Evolutionary conservation across 1,140 invertebrate genomes (phyloP).

Genomic region (Drosophila obscura): DNA sequence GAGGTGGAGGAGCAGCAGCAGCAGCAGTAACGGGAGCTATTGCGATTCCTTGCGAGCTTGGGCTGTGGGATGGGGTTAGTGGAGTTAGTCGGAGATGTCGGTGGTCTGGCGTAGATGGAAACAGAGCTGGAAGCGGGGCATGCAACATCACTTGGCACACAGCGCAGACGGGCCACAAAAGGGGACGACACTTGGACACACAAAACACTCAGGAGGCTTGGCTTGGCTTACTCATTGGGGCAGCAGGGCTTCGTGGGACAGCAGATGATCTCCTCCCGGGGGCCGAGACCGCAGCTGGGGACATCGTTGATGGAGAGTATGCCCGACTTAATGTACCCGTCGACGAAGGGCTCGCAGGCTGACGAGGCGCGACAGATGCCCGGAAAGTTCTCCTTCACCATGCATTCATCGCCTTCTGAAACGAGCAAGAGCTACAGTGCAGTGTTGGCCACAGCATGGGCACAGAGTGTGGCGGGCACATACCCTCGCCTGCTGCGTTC

Average conservation of each 20-base stretch:
- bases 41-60: conserved; percentile 8
- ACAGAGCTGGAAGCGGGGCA: conserved; percentile 4
- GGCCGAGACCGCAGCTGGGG: conserved; percentile 58
- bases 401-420: conserved; percentile 53
- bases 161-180: conserved; percentile 23
- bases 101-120: conserved; percentile 5
- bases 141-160: conserved; percentile 41
- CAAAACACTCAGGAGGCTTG: too few relatives aligned
- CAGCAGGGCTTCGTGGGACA: conserved; percentile 62
- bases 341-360: conserved; percentile 48
- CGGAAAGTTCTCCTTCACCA: conserved; percentile 22
- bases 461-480: too few relatives aligned
- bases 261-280: conserved; percentile 68
- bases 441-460: too few relatives aligned
- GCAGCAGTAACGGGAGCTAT: not conserved
- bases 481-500: not conserved
- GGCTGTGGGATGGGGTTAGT: not conserved
- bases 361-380: conserved; percentile 45
- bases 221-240: conserved; percentile 22
- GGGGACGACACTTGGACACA: not conserved
- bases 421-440: not conserved
- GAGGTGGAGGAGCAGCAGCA: not conserved
- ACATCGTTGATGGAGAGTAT: conserved; percentile 34
- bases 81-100: not conserved
- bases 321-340: conserved; percentile 48